Evolutionary conservation across 2,113 vertebrate genomes (phyloP), one percentile per base, ranked within the genome.

Genomic region (Microtus oregoni): DNA sequence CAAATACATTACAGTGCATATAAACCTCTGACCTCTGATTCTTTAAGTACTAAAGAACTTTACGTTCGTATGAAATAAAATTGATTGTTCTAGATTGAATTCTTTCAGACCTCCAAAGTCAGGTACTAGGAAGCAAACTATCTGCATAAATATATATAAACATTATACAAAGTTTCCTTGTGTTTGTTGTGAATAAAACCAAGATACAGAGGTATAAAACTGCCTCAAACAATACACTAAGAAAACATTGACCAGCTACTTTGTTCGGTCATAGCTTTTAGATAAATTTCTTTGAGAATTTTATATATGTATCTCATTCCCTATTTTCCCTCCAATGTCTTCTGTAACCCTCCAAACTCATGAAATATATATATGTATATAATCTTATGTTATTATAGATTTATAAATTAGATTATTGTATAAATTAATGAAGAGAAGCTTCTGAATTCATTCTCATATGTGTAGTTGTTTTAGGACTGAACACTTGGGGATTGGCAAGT

Each of bases 1-100:
- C 3, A 20, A 87, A 97, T 93, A 38, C 0, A 30, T 77, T 82
- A 85, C 15, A 32, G 32, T 75, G 50, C 0, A 78, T 28, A 38
- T 4, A 90, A 5, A 75, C 73, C 75, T 97, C 86, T 95, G 61
- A 95, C 2, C 52, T 20, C 3, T 47, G 22, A 72, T 10, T 90
- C 86, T 89, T 76, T 12, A 97, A 95, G 15, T 97, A 94, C 5
- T 73, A 75, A n/a, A 0, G 12, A 87, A 86, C 35, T 96, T 96
- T 90, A 90, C 30, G 10, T 17, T 72, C 35, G 50, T 82, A 32
- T 88, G 91, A 91, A 96, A 92, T 1, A 26, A 73, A 81, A 55
- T 55, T 55, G 19, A 0, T 1, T 44, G 91, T 90, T 30, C 10
- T 1, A 78, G 19, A 68, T 73, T 89, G 93, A 98, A 90, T 81